Conservation (phyloP, 2,888 invertebrate species). For the Eupithecia subfuscata region DNA sequence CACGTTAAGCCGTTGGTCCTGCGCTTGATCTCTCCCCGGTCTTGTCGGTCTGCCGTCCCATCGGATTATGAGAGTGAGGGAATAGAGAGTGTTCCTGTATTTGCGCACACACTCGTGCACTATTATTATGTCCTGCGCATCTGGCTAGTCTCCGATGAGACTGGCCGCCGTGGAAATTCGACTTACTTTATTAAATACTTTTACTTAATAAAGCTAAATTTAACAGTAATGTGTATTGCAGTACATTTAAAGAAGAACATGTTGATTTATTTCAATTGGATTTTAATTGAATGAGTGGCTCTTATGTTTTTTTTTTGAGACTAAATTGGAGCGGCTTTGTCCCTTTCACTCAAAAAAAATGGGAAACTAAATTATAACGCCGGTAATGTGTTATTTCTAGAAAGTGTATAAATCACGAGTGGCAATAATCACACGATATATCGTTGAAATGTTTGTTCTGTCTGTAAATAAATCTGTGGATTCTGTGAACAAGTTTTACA, state of each 20-base stretch:
- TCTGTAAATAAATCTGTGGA: not conserved
- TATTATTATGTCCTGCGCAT: too few species aligned
- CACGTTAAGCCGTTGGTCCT: too few species aligned
- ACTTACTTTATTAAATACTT: too few species aligned
- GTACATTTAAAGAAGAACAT: not conserved
- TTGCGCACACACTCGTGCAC: too few species aligned
- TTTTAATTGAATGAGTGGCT: conserved; percentile 15
- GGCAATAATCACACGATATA: conserved; percentile 33
- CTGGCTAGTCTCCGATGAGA: too few species aligned
- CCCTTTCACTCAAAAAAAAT: conserved; percentile 58
- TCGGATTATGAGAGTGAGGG: too few species aligned
- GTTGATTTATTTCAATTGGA: conserved; percentile 6
- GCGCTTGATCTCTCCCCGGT: too few species aligned
- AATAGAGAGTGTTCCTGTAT: too few species aligned
- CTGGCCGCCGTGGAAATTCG: too few species aligned
- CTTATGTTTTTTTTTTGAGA: conserved; percentile 47
- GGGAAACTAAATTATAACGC: conserved; percentile 56
- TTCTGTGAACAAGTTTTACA: not conserved
- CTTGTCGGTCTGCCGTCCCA: too few species aligned
- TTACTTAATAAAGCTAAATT: too few species aligned
- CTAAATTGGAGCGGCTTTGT: conserved; percentile 45
- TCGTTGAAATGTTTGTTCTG: conserved; percentile 28
- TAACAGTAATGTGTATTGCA: not conserved
- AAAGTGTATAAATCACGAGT: conserved; percentile 74
- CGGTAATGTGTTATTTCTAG: conserved; percentile 61